A percentile compares a stretch with the other conserved stretches of the same genome.
phyloP scores from a whole-genome alignment of 2,888 invertebrate genomes.

The Athrips mouffetella region DNA sequence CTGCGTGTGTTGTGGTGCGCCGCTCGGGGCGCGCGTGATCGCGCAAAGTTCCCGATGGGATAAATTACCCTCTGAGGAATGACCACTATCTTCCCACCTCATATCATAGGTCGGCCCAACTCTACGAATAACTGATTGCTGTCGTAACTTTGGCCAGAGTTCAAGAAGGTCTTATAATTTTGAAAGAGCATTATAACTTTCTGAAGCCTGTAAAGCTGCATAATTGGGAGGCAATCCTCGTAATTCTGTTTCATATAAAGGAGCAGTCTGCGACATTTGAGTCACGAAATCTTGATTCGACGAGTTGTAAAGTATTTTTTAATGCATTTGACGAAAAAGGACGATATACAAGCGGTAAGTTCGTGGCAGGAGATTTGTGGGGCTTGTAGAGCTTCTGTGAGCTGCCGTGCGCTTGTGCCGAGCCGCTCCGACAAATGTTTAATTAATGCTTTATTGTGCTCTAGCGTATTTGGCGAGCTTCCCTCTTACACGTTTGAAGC shows the following conservation, averaged over 20 bases:
- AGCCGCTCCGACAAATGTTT: slow-evolving; percentile 29
- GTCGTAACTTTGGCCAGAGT: slow-evolving; percentile 12
- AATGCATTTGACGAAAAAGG: background rate
- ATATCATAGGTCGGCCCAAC: slow-evolving; percentile 36
- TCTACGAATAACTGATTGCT: slow-evolving; percentile 29
- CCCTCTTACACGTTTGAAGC: slow-evolving; percentile 17
- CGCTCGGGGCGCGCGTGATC: slow-evolving; percentile 48
- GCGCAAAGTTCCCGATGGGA: slow-evolving; percentile 42
- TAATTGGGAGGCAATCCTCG: slow-evolving; percentile 3
- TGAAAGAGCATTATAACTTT: background rate
- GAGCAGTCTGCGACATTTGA: slow-evolving; percentile 2
- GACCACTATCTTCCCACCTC: slow-evolving; percentile 43
- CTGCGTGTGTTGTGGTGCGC: slow-evolving; percentile 36
- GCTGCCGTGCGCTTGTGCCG: slow-evolving; percentile 11
- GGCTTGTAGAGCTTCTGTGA: slow-evolving; percentile 3
- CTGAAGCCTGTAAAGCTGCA: slow-evolving; percentile 1
- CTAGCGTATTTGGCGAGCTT: slow-evolving; percentile 24
- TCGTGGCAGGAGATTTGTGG: background rate
- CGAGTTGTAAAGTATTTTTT: slow-evolving; percentile 3
- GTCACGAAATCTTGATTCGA: slow-evolving; percentile 10
- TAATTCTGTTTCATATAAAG: slow-evolving; percentile 7
- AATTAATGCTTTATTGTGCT: slow-evolving; percentile 33
- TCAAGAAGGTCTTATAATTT: background rate
- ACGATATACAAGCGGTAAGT: slow-evolving; percentile 1
- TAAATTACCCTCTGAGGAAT: slow-evolving; percentile 50